Evolutionary conservation across 1,140 invertebrate species (phyloP), one percentile per base, ranked within the genome.

Genomic region (Drosophila erecta): DNA sequence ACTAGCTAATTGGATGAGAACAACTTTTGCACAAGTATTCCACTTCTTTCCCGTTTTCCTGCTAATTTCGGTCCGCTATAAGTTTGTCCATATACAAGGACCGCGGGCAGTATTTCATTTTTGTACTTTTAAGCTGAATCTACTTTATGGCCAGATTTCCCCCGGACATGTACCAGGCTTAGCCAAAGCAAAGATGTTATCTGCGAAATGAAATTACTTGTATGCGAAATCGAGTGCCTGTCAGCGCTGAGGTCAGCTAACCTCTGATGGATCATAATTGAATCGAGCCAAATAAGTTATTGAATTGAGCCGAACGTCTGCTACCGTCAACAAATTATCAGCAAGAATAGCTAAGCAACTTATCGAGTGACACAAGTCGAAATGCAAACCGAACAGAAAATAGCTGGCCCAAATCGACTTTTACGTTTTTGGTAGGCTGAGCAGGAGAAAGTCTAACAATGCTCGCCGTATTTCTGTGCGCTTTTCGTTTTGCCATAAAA

Each of bases 401-500:
- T 27, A 12, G 8, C 33, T 33, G 33, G 24, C 35, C 53, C 41
- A 76, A 76, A 76, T 76, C 72, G 71, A 58, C 54, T 64, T 47
- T 15, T 41, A 76, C 44, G 47, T 22, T 15, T 40, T 30, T 2
- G 7, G 15, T 17, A 33, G 22, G 27, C 12, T n/a, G 24, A 46
- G 30, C 17, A 14, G 20, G 7, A 38, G 33, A 24, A 24, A 20
- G 14, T 35, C 22, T 8, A 33, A 65, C 46, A 56, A 66, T 65
- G 61, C 59, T 24, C 4, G 24, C 24, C 4, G 4, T 4, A 0
- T 24, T 60, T 76, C 61, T 66, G 24, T 43, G 61, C 61, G 65
- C 74, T 80, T 77, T 80, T 70, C 67, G 50, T 73, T 67, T 72
- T 44, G 66, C 64, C 67, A 89, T 87, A 79, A 87, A 89, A 84